Evolutionary conservation across 2,113 vertebrate species (phyloP).

Genomic region (Scortum barcoo): DNA sequence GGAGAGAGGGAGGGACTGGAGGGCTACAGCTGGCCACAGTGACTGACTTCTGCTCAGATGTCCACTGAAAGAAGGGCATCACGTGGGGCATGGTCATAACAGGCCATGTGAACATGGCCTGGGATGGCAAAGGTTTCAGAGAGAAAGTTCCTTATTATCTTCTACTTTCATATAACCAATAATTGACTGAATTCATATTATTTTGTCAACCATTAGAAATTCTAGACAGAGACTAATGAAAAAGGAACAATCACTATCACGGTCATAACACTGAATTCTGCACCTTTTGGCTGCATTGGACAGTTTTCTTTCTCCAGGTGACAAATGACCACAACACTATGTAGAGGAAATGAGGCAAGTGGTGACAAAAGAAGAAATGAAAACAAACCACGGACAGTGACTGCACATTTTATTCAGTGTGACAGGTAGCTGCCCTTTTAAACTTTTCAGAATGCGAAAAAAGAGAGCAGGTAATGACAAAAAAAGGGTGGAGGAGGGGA

Average conservation of each 20-base stretch:
- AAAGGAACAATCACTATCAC: background rate
- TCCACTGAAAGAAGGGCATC: conserved; percentile 3
- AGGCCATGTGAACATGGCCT: background rate
- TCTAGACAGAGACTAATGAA: background rate
- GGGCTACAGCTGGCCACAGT: conserved; percentile 3
- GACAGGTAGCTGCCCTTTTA: conserved; percentile 83
- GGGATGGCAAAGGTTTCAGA: background rate
- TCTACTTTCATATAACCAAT: background rate
- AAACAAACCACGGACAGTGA: conserved; percentile 65
- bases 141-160: background rate
- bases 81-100: conserved; percentile 14
- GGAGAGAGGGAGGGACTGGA: conserved; percentile 20
- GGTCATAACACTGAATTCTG: no score
- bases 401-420: conserved; percentile 84
- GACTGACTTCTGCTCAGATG: conserved; percentile 16
- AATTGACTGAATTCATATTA: background rate
- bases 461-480: conserved; percentile 51
- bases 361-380: conserved; percentile 69
- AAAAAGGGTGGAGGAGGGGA: conserved; percentile 10
- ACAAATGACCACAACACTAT: background rate
- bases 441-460: conserved; percentile 69
- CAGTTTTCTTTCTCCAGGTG: background rate
- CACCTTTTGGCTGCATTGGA: background rate
- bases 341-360: background rate
- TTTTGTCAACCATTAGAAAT: no score